Evolutionary conservation across 2,888 invertebrate genomes (phyloP).

Genomic region (Dicycla oo): DNA sequence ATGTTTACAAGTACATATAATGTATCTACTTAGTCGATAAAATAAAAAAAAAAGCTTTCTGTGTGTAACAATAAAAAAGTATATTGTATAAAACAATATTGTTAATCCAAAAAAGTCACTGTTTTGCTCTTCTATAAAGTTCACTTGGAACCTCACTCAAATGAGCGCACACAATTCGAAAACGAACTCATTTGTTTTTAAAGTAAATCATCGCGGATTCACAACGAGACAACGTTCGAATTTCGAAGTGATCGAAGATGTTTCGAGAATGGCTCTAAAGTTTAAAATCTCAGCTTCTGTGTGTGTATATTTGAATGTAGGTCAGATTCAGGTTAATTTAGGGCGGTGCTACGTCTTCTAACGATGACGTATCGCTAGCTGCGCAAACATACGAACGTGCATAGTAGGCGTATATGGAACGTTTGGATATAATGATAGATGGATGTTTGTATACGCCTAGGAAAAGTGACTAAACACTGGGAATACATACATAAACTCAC

Average conservation of each 20-base stretch:
- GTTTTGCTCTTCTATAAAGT: not conserved
- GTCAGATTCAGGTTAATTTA: slow-evolving; percentile 49
- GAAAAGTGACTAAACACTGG: not conserved
- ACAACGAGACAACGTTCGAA: not conserved
- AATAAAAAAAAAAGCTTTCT: not conserved
- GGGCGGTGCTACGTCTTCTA: slow-evolving; percentile 44
- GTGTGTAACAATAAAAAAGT: not conserved
- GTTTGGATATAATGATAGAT: slow-evolving; percentile 31
- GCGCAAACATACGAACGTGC: slow-evolving; percentile 26
- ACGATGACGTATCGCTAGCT: slow-evolving; percentile 46
- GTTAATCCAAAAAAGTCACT: not conserved
- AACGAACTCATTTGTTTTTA: not conserved
- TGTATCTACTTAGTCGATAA: not conserved
- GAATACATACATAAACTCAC: no score
- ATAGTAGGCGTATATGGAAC: not conserved
- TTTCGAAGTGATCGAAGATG: not conserved
- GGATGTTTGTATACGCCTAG: not conserved
- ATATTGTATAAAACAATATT: not conserved
- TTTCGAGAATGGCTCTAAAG: not conserved
- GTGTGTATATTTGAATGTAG: slow-evolving; percentile 34
- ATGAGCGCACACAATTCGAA: not conserved
- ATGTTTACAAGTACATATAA: no score
- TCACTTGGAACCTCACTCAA: not conserved
- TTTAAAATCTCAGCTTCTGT: not conserved
- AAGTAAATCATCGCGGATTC: not conserved